Conservation (phyloP, 2,888 invertebrate genomes). For the Mechanitis messenoides region DNA sequence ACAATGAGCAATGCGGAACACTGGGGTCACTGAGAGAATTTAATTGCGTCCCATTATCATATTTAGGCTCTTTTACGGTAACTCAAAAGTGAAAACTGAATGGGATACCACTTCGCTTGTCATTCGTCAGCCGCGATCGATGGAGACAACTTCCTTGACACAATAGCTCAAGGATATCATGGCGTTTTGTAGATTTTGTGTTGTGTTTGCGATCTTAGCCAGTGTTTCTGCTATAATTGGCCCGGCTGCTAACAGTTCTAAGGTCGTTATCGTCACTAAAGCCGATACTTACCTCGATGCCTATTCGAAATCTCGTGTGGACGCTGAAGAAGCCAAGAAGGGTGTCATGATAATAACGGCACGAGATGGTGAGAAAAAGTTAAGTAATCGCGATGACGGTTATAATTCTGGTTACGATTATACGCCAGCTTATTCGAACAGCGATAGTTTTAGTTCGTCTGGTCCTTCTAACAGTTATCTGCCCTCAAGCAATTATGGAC, state of each 20-base stretch:
- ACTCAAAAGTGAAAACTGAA: slow-evolving; percentile 76
- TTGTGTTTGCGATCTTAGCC: slow-evolving; percentile 44
- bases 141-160: slow-evolving; percentile 64
- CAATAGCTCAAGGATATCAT: slow-evolving; percentile 53
- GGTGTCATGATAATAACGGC: slow-evolving; percentile 66
- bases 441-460: slow-evolving; percentile 52
- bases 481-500: slow-evolving; percentile 50
- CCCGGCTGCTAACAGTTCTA: slow-evolving; percentile 55
- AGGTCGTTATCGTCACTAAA: slow-evolving; percentile 44
- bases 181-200: slow-evolving; percentile 46
- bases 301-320: slow-evolving; percentile 75
- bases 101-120: slow-evolving; percentile 56
- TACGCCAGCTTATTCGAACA: slow-evolving; percentile 55
- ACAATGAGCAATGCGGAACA: slow-evolving; percentile 73
- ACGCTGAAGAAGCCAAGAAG: slow-evolving; percentile 66
- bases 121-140: slow-evolving; percentile 71
- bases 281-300: slow-evolving; percentile 81
- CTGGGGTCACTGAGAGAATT: slow-evolving; percentile 70
- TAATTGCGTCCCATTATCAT: slow-evolving; percentile 77
- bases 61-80: slow-evolving; percentile 76
- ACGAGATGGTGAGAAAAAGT: slow-evolving; percentile 68
- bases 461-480: slow-evolving; percentile 43
- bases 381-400: slow-evolving; percentile 67
- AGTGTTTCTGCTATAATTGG: slow-evolving; percentile 60
- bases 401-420: slow-evolving; percentile 64